Percentiles rank a stretch among this genome's conserved stretches.
These are phyloP conservation scores for Drosophila mayaguana DNA, from an alignment of 2,888 invertebrate genomes.

Conservation along the genomic window DNA sequence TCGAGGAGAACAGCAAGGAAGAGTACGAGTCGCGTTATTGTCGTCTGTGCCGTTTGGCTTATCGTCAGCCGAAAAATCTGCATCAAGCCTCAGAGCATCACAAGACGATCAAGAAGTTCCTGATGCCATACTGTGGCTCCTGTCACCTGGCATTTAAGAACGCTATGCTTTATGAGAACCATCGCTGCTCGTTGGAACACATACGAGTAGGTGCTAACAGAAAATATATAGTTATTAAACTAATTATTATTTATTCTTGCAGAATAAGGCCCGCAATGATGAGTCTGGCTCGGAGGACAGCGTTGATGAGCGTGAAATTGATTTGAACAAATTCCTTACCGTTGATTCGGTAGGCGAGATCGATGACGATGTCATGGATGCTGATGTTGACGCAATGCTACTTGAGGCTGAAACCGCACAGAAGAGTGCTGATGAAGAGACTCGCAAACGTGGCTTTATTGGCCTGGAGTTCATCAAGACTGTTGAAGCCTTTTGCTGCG, in stretches of 20 bases:
- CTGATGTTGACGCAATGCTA: slow-evolving; percentile 86
- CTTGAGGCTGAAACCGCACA: slow-evolving; percentile 86
- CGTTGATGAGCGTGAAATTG: slow-evolving; percentile 90
- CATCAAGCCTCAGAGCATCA: slow-evolving; percentile 93
- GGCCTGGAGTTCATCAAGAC: slow-evolving; percentile 92
- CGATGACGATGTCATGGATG: slow-evolving; percentile 86
- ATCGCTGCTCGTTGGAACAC: slow-evolving; percentile 92
- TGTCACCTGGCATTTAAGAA: slow-evolving; percentile 92
- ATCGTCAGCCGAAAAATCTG: slow-evolving; percentile 90
- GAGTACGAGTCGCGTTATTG: slow-evolving; percentile 89
- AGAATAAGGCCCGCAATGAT: slow-evolving; percentile 87
- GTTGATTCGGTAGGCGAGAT: slow-evolving; percentile 95
- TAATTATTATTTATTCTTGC: slow-evolving; percentile 9
- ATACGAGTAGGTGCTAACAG: slow-evolving; percentile 87
- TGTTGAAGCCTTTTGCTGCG: slow-evolving; percentile 92
- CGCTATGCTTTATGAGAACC: slow-evolving; percentile 94
- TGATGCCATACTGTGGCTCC: slow-evolving; percentile 92
- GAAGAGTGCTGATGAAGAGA: slow-evolving; percentile 87
- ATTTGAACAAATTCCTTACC: slow-evolving; percentile 94
- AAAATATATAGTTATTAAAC: neutral
- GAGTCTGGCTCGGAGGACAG: slow-evolving; percentile 88
- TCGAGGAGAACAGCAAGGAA: slow-evolving; percentile 90
- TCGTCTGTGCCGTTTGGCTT: slow-evolving; percentile 90
- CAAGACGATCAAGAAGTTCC: slow-evolving; percentile 93
- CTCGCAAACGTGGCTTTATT: slow-evolving; percentile 89